Conservation (phyloP, 2,888 invertebrate species). For the Oscheius sp. region DNA sequence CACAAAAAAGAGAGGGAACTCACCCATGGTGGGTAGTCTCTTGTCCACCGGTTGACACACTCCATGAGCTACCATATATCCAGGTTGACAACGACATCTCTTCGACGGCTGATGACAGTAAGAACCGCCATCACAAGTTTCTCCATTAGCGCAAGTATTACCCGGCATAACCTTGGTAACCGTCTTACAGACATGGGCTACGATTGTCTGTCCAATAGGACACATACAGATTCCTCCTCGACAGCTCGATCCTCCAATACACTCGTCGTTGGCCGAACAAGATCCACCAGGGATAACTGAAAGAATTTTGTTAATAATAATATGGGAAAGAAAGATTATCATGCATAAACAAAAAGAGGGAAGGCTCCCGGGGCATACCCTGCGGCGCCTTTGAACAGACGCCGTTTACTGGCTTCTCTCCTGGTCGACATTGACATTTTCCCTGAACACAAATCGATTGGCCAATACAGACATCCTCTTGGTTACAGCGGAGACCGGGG, state of each 20-base stretch:
- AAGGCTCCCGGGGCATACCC: slow-evolving; percentile 20
- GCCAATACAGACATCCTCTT: slow-evolving; percentile 56
- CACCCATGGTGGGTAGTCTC: slow-evolving; percentile 10
- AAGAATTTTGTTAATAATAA: not conserved
- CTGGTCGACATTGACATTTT: slow-evolving; percentile 55
- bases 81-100: slow-evolving; percentile 32
- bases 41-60: slow-evolving; percentile 4
- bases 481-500: slow-evolving; percentile 50
- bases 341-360: slow-evolving; percentile 1
- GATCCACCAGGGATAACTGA: slow-evolving; percentile 36
- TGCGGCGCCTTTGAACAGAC: slow-evolving; percentile 14
- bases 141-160: slow-evolving; percentile 47
- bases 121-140: slow-evolving; percentile 42
- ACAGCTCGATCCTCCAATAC: slow-evolving; percentile 58
- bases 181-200: slow-evolving; percentile 24
- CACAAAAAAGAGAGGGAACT: slow-evolving; percentile 4
- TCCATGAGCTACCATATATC: slow-evolving; percentile 8
- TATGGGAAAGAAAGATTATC: not conserved
- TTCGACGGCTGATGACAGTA: slow-evolving; percentile 31
- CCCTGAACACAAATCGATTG: slow-evolving; percentile 63
- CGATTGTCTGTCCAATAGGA: slow-evolving; percentile 30
- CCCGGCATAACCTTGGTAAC: slow-evolving; percentile 37
- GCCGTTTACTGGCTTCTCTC: slow-evolving; percentile 29
- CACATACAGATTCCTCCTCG: slow-evolving; percentile 57
- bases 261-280: slow-evolving; percentile 45